These are phyloP conservation scores for Semaprochilodus insignis DNA, from an alignment of 2,797 vertebrate species.

Conservation along the genomic window DNA sequence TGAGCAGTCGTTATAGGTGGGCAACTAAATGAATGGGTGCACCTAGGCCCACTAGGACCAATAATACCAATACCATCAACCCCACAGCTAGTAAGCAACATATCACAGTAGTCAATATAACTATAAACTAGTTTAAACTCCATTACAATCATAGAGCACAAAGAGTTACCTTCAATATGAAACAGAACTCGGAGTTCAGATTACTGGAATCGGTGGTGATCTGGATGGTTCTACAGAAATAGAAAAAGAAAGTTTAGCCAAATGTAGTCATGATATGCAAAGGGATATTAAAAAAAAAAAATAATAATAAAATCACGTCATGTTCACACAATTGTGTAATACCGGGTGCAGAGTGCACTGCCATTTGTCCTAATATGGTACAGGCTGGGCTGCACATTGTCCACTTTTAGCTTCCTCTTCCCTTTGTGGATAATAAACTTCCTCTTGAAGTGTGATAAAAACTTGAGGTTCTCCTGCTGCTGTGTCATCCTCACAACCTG, in stretches of 20 bases:
- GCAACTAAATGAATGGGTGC: no score
- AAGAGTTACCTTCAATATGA: conserved; percentile 90
- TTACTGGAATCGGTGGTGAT: conserved; percentile 91
- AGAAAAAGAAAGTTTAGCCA: not conserved
- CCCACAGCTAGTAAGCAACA: not conserved
- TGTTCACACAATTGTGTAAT: not conserved
- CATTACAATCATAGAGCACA: not conserved
- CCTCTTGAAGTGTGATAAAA: conserved; percentile 97
- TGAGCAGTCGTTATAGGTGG: no score
- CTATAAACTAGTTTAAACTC: not conserved
- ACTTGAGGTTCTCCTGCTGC: conserved; percentile 99
- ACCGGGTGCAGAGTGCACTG: conserved; percentile 94
- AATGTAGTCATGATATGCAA: no score
- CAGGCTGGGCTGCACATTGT: conserved; percentile 90
- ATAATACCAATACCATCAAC: no score
- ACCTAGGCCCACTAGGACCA: no score
- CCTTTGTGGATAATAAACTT: conserved; percentile 98
- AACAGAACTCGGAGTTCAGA: conserved; percentile 97
- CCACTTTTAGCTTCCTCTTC: conserved; percentile 87
- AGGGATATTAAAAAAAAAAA: no score
- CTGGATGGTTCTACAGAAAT: conserved; percentile 89
- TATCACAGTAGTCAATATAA: not conserved
- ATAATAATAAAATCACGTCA: not conserved
- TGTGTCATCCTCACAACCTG: conserved; percentile 99
- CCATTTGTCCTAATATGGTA: conserved; percentile 98